phyloP scores from a whole-genome alignment of 2,113 vertebrate genomes.

The Peucedramus taeniatus region DNA sequence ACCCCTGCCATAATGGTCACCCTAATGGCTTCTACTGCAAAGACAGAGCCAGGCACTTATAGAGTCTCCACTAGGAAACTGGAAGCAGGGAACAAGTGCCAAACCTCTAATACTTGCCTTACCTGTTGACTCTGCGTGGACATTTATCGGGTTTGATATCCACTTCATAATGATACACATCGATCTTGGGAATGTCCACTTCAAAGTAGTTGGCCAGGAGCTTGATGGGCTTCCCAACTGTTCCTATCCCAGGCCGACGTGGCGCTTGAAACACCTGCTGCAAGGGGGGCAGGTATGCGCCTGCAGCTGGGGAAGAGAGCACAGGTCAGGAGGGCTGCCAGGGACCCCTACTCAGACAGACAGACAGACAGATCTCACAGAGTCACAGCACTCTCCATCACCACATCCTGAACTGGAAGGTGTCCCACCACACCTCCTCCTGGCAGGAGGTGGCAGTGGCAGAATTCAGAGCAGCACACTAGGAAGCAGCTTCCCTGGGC shows the following conservation, averaged over 20 bases:
- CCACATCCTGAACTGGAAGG: fast-evolving
- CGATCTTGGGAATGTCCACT: constrained; percentile 99
- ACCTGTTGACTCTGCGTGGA: constrained; percentile 98
- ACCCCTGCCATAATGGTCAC: background rate
- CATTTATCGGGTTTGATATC: constrained; percentile 99
- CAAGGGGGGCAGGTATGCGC: constrained; percentile 90
- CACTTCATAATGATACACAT: constrained; percentile 98
- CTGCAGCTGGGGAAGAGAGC: constrained; percentile 78
- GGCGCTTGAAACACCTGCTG: constrained; percentile 99
- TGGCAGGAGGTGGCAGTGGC: background rate
- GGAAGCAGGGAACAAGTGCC: background rate
- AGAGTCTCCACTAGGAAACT: background rate
- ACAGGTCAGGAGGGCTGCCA: background rate
- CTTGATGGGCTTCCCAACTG: constrained; percentile 98
- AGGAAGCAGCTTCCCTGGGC: background rate
- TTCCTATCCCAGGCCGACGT: constrained; percentile 95
- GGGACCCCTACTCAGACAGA: background rate
- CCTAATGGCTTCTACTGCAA: background rate
- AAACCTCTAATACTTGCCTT: constrained; percentile 65
- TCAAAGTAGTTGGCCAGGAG: constrained; percentile 99
- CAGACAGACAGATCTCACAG: background rate
- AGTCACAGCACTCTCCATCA: fast-evolving
- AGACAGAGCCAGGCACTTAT: background rate
- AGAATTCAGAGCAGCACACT: background rate
- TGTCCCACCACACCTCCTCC: background rate